Base-by-base conservation (phyloP, 2,888 invertebrate species). In the Arge pagana region DNA sequence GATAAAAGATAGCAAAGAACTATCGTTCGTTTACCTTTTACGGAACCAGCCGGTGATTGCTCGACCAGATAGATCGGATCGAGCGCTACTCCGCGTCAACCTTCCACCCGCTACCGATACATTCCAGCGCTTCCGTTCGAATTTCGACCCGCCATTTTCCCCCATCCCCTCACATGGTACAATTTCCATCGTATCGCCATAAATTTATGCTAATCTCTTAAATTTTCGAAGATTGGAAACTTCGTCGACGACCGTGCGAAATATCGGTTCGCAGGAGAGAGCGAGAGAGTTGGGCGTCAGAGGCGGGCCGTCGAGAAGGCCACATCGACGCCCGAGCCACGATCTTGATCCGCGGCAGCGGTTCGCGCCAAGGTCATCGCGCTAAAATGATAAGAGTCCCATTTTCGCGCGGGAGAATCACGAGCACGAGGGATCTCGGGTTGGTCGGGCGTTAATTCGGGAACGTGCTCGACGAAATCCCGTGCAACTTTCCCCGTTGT, bases 11-110 rank as follows among this genome's bases (percentile, higher is more conserved):
- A 53, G 53, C 49, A 57, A 59, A 64, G 33, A 33, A 33, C 7
- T 70, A 70, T 70, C 70, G 66, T 58, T 49, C 66, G 55, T 64
- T 62, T 62, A 63, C 68, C 67, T 65, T 64, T 52, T 56, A 55
- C 35, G 61, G 57, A 30, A 40, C 56, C 24, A 2, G 24, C 21
- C 24, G 24, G 18, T 11, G 26, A 36, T 49, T 40, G 28, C 39
- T 19, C 24, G 5, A 49, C n/a, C 19, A 8, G 26, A 24, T 41
- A 16, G n/a, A n/a, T n/a, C n/a, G n/a, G n/a, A n/a, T n/a, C 11
- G 10, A 3, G 13, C 3, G 43, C 19, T 13, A 31, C 33, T 8
- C 13, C 11, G 24, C 15, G 7, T 40, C 4, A 26, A 40, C 23
- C 15, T 40, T 7, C 2, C 8, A 11, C 8, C 10, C 26, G n/a